phyloP scores from a whole-genome alignment of 2,888 invertebrate species.

The Leptinotarsa juncta region DNA sequence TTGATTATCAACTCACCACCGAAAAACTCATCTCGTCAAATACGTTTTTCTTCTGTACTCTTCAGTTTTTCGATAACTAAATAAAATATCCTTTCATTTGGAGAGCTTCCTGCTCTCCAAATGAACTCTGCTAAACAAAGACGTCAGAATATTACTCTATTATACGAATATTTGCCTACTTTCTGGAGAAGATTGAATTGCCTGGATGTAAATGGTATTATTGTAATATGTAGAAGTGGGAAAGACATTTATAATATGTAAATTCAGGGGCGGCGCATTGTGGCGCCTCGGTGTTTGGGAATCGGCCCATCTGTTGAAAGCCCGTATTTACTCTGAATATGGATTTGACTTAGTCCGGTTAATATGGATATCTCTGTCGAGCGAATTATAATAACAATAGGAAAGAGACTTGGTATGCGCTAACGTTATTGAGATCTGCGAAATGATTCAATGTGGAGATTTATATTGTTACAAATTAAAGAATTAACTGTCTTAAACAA shows the following conservation, averaged over 20 bases:
- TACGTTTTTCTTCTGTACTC: background rate
- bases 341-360: background rate
- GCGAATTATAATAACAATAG: no score
- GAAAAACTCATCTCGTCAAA: no score
- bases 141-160: conserved; percentile 42
- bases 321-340: background rate
- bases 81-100: conserved; percentile 13
- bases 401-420: no score
- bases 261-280: conserved; percentile 42
- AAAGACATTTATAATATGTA: conserved; percentile 57
- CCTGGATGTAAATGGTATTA: conserved; percentile 62
- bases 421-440: no score
- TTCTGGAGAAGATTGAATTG: conserved; percentile 58
- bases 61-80: background rate
- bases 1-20: no score
- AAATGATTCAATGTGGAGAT: no score
- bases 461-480: no score
- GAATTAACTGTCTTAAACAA: no score
- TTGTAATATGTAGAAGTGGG: conserved; percentile 61
- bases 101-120: background rate
- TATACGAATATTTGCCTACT: conserved; percentile 64
- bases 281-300: conserved; percentile 13
- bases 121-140: conserved; percentile 11
- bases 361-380: background rate
- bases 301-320: conserved; percentile 1